phyloP scores from a whole-genome alignment of 2,113 vertebrate genomes.

The Hemichromis elongatus region DNA sequence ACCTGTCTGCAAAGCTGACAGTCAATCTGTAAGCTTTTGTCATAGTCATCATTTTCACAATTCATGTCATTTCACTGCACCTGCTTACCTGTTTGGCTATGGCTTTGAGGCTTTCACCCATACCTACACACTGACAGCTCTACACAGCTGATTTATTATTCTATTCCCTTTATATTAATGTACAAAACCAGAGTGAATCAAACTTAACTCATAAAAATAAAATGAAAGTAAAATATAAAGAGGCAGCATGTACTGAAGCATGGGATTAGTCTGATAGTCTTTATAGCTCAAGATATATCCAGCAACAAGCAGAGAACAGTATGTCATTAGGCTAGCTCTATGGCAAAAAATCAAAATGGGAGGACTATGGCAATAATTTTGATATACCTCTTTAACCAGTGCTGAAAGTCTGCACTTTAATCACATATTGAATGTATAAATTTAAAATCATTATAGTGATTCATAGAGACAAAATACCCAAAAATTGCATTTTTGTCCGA shows the following conservation, averaged over 20 bases:
- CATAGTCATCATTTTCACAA: background rate
- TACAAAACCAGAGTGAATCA: background rate
- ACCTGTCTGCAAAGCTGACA: background rate
- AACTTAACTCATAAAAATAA: background rate
- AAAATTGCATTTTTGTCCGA: too few relatives aligned
- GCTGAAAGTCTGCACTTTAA: too few relatives aligned
- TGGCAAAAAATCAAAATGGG: background rate
- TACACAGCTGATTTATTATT: background rate
- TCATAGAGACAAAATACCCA: too few relatives aligned
- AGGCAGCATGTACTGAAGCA: background rate
- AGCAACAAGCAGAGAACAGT: background rate
- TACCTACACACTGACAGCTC: background rate
- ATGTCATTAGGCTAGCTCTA: background rate
- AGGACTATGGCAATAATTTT: background rate
- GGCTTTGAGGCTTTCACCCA: background rate
- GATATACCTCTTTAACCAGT: background rate
- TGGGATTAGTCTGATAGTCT: background rate
- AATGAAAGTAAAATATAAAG: background rate
- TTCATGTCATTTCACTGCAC: background rate
- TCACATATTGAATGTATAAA: too few relatives aligned
- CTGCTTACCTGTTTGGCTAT: background rate
- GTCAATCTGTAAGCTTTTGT: background rate
- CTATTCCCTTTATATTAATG: background rate
- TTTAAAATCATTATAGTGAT: background rate
- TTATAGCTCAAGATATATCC: background rate